Evolutionary conservation across 64 coral and sea anemone species (phyloP), one percentile per base, ranked within the genome.

Genomic region (Trachythela sp.): DNA sequence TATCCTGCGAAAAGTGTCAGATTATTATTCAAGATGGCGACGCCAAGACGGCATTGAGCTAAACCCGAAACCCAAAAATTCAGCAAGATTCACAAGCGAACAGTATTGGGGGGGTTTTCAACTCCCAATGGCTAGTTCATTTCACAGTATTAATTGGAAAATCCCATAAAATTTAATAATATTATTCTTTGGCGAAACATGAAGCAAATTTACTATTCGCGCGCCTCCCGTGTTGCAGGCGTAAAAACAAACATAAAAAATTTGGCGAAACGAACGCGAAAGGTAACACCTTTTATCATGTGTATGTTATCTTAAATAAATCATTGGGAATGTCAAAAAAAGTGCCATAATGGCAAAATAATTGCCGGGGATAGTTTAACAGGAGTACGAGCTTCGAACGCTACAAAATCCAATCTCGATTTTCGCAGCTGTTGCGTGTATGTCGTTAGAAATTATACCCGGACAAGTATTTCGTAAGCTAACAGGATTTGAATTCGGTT

Each of bases 1-100:
- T 80, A 17, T 39, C 75, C 30, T 39, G 13, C 20, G 56, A 30
- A 80, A 80, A 80, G 8, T 80, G 75, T 80, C 75, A 80, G 75
- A 80, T 80, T 80, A 80, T 13, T 80, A 37, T 80, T 80, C 75
- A 80, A 80, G 75, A 80, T 80, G 75, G 75, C 75, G 75, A 15
- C 75, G 75, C 34, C 3, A 14, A 29, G 75, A 39, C 75, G 56
- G 56, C 56, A n/a, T 26, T 37, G 17, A 39, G 0, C 31, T 34
- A 35, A 80, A 37, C 26, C 33, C 30, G 34, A 80, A 36, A 36
- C 30, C 27, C 26, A 17, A 32, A 77, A 80, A 80, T 64, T 64
- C 20, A n/a, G 56, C 26, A 27, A 35, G 71, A 13, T 80, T 80
- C 35, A 22, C 59, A 22, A 8, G 6, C 20, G 2, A 68, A 68